Base-by-base conservation (phyloP, 2,113 vertebrate genomes). In the Planiliza haematocheilus region DNA sequence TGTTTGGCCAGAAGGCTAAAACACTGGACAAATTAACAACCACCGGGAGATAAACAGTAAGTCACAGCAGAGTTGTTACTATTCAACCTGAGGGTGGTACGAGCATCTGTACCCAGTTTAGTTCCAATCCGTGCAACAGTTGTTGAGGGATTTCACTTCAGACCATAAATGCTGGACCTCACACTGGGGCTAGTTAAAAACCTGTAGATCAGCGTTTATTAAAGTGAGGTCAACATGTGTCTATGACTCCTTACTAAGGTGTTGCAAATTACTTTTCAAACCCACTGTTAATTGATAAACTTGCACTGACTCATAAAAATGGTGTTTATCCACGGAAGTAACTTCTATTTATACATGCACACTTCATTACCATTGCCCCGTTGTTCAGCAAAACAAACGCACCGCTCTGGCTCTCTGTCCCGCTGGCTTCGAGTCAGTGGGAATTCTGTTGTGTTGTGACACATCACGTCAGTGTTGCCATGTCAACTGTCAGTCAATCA, bases 31-130 rank as follows among this genome's bases (percentile, higher is more conserved):
- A 42, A 12, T 14, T 43, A 43, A 43, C 12, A 14, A 43, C 24
- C 24, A 30, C 24, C 24, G 5, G 3, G 24, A 30, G 13, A 45
- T 45, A n/a, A 45, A 45, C 43, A 45, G 5, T 45, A 30, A 30
- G 24, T 30, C 24, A 30, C 24, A 30, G 24, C 43, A n/a, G 6
- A 13, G 7, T n/a, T 16, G 7, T 50, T 38, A 30, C 59, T 38
- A 63, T 49, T 38, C 34, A 63, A 16, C 13, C 42, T 37, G n/a
- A 11, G 9, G 36, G 48, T 12, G 7, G 49, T 13, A 1, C 50
- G 18, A 39, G 10, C 21, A 13, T 50, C 50, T 21, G 21, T 61
- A 45, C 41, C 41, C 45, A 34, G 30, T 61, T 61, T 61, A 45
- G 16, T 46, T 24, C 10, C 41, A 34, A 46, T 61, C 17, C 17